Evolutionary conservation across 2,888 invertebrate genomes (phyloP).

Genomic region (Drosophila melanosoma): DNA sequence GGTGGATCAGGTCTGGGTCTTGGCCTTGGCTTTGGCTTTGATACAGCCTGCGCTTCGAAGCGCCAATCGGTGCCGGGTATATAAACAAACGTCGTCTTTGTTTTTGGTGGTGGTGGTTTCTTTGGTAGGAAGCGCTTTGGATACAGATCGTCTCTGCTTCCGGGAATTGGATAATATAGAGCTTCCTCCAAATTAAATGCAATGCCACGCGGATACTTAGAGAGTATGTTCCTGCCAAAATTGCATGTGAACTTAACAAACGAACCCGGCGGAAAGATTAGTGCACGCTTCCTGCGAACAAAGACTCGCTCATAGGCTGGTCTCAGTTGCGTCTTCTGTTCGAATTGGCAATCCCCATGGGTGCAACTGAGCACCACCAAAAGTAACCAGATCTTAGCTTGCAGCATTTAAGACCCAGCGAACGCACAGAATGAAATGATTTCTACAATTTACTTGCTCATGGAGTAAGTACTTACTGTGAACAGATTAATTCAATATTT

Average conservation of each 20-base stretch:
- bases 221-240: slow-evolving; percentile 72
- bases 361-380: slow-evolving; percentile 36
- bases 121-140: slow-evolving; percentile 74
- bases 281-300: slow-evolving; percentile 73
- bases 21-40: slow-evolving; percentile 54
- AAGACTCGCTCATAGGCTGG: slow-evolving; percentile 56
- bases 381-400: slow-evolving; percentile 34
- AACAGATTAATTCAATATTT: slow-evolving; percentile 65
- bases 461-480: slow-evolving; percentile 39
- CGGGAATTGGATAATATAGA: slow-evolving; percentile 78
- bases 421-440: slow-evolving; percentile 31
- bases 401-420: slow-evolving; percentile 42
- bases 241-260: slow-evolving; percentile 77
- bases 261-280: slow-evolving; percentile 79
- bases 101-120: slow-evolving; percentile 67
- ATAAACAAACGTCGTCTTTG: slow-evolving; percentile 60
- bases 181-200: slow-evolving; percentile 77
- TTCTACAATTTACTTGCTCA: slow-evolving; percentile 11
- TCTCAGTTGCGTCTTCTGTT: slow-evolving; percentile 29
- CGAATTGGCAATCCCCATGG: neutral
- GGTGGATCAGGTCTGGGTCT: slow-evolving; percentile 6
- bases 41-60: slow-evolving; percentile 71
- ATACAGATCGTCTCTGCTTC: slow-evolving; percentile 74
- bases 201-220: slow-evolving; percentile 77
- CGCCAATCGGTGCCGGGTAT: slow-evolving; percentile 80